Evolutionary conservation across 30 jellyfish, hydroid and myxozoan species (phyloP), one percentile per base, ranked within the genome.

Genomic region (Nemopilema nomurai): DNA sequence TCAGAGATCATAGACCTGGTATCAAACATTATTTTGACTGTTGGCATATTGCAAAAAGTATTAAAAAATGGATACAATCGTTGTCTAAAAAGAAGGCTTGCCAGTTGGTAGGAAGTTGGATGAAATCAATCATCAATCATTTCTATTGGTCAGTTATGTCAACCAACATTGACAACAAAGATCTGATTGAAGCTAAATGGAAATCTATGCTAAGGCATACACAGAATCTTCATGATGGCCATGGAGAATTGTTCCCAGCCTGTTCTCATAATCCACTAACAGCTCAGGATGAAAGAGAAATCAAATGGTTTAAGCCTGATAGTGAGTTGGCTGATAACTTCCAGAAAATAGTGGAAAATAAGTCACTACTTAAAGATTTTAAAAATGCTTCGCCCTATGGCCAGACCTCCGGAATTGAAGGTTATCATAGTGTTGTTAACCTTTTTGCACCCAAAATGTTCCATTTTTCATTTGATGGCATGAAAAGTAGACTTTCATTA

Each of bases 401-500:
- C 80, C 80, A 69, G 28, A 69, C 80, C 64, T 69, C 51, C 18
- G 80, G 16, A 7, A 27, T 66, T 66, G 76, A 66, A 27, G 76
- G 76, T 8, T 66, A 66, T 22, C 76, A 66, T 27, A 66, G 26
- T 22, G 17, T 66, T 21, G 69, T 27, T 4, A 9, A 74, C 21
- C 85, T 28, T 26, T 6, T 74, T 33, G 80, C 80, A 7, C 80
- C 31, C 8, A 27, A 27, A 19, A 74, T 29, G 85, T 4, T 51
- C 57, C 87, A 77, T 26, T 24, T 62, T 62, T 51, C 83, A 41
- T 77, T 41, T 77, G 63, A 51, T 30, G 79, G 83, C 13, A 62
- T 62, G 87, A 77, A 77, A 41, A 53, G 82, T 77, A 77, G 76
- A 52, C 77, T 50, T 7, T 20, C 8, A 18, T 30, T 52, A 16